Conservation (phyloP, 2,888 invertebrate species). For the Mimachlamys varia region DNA sequence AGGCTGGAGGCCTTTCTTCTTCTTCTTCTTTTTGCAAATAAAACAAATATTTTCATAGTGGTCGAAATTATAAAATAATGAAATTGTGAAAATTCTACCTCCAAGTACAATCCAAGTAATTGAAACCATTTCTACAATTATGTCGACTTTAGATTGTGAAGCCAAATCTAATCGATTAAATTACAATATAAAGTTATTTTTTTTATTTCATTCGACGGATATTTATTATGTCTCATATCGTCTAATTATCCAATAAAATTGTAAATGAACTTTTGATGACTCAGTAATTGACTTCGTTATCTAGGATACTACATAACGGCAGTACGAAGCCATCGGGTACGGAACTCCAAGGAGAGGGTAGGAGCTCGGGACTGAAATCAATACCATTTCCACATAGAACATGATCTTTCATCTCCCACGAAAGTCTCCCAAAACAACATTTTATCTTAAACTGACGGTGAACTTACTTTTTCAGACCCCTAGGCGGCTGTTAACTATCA, state of each 20-base stretch:
- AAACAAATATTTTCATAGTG: too few relatives aligned
- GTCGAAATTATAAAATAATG: too few relatives aligned
- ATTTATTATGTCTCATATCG: too few relatives aligned
- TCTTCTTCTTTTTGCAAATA: too few relatives aligned
- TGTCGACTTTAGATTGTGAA: neutral
- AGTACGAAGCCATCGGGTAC: neutral
- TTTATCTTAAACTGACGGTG: neutral
- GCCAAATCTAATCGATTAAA: neutral
- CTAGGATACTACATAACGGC: neutral
- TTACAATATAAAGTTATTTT: neutral
- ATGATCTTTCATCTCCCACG: neutral
- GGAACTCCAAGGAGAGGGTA: neutral
- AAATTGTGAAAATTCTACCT: too few relatives aligned
- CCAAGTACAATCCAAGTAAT: too few relatives aligned
- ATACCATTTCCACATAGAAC: neutral
- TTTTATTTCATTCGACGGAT: too few relatives aligned
- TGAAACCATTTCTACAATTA: too few relatives aligned
- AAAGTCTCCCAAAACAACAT: conserved; percentile 17
- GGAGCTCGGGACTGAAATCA: neutral
- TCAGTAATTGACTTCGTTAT: neutral
- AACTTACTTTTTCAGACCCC: neutral
- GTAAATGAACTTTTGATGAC: neutral
- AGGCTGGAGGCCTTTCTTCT: too few relatives aligned
- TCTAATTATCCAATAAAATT: too few relatives aligned
- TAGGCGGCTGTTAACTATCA: neutral